Conservation (phyloP, 2,797 vertebrate species). For the Eupleurogrammus muticus region DNA sequence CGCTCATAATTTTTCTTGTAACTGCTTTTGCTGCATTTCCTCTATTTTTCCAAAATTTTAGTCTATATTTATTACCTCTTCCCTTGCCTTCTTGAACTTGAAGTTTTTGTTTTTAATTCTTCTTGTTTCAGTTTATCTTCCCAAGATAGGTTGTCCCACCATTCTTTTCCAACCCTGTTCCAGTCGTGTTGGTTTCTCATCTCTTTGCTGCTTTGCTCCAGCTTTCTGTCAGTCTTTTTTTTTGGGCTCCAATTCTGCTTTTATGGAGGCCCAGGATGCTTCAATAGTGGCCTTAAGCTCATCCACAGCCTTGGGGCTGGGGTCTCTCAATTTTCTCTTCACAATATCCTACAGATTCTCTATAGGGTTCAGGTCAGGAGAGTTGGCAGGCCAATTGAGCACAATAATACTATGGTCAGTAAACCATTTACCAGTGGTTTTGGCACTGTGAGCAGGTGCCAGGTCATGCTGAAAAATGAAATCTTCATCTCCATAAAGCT, state of each 20-base stretch:
- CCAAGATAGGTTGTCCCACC: background rate
- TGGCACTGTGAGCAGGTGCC: no score
- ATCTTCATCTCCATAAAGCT: no score
- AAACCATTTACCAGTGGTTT: no score
- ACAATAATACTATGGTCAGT: no score
- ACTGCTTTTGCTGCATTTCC: background rate
- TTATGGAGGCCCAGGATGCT: no score
- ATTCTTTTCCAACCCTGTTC: slow-evolving; percentile 14
- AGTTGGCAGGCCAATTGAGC: no score
- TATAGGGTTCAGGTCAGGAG: no score
- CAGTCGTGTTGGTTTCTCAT: background rate
- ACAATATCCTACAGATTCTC: no score
- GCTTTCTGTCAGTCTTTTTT: background rate
- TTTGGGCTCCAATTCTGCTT: background rate
- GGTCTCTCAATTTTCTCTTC: no score
- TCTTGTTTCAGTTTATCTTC: slow-evolving; percentile 12
- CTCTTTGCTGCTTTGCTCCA: slow-evolving; percentile 4
- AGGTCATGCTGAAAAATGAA: no score
- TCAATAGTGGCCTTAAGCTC: no score
- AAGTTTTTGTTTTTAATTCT: background rate
- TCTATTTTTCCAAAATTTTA: background rate
- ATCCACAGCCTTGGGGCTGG: no score
- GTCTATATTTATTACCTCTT: background rate
- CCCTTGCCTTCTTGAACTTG: background rate
- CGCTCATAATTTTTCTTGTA: background rate